Conservation (phyloP, 2,797 vertebrate species). For the Sebastes diaconus region DNA sequence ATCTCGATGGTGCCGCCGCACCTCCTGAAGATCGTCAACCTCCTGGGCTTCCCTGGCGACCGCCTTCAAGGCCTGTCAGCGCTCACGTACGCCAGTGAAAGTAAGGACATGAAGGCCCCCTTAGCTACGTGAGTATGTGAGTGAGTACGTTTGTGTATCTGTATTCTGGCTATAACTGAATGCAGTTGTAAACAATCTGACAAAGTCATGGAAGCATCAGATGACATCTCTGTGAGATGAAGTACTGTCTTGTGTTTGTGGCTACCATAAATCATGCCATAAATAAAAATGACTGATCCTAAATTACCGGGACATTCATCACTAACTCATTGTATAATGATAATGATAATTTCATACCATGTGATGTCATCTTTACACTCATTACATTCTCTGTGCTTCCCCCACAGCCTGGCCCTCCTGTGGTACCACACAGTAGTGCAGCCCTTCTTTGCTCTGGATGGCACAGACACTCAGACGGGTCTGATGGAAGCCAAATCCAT, state of each 20-base stretch:
- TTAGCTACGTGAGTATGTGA: conserved; percentile 99
- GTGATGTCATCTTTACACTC: background rate
- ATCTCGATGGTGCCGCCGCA: conserved; percentile 99
- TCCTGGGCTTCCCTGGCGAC: conserved; percentile 99
- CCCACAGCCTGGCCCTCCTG: conserved; percentile 89
- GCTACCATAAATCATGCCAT: background rate
- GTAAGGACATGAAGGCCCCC: conserved; percentile 99
- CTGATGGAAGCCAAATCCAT: conserved; percentile 95
- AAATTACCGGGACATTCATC: no score
- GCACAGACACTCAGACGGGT: conserved; percentile 90
- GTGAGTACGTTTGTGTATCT: conserved; percentile 54
- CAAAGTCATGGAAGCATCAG: background rate
- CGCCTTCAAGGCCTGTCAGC: conserved; percentile 96
- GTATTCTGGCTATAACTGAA: conserved; percentile 4
- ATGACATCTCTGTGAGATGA: background rate
- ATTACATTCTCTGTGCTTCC: background rate
- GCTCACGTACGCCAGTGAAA: conserved; percentile 96
- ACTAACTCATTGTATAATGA: no score
- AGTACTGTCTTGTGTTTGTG: background rate
- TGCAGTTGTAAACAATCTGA: background rate
- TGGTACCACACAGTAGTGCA: conserved; percentile 99
- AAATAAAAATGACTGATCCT: no score
- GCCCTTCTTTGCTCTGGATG: conserved; percentile 97
- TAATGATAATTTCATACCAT: background rate
- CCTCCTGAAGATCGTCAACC: conserved; percentile 99